Base-by-base conservation (phyloP, 1,140 invertebrate genomes). In the Capitella teleta region DNA sequence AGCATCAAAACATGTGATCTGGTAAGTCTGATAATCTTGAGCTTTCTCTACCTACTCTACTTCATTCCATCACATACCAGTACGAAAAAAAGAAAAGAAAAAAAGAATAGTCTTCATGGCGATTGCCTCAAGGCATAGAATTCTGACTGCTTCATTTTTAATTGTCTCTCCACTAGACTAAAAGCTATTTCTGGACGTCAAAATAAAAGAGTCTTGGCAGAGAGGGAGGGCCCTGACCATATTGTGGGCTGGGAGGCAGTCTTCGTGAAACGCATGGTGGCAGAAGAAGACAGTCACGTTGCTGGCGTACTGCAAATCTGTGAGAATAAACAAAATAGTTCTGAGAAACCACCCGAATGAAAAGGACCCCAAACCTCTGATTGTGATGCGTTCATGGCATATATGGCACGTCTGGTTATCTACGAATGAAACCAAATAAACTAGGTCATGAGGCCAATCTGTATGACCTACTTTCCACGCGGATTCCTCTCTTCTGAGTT, bases 261-360 rank as follows among this genome's bases (percentile, higher is more conserved):
- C 78, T 65, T 84, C 80, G 68, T 96, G 91, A 67, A 91, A 94
- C 0, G 81, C 79, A 74, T 96, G 91, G 54, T 82, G 82, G 64
- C 90, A 96, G 63, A 87, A 85, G 67, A 91, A 96, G 36, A 87
- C 78, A 51, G 83, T 73, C 55, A 91, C 70, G 67, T 83, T 80
- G 58, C 78, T 81, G 10, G 79, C 78, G 52, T 67, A 63, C 6
- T 64, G 61, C 4, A 67, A 45, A 63, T 85, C 82, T 68, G 47
- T 36, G 16, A 47, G 5, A 16, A 47, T 47, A 21, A 34, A 18
- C 10, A 5, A n/a, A 26, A 3, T 46, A 46, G 10, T 25, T 28
- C 14, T 14, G 12, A 19, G 2, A 43, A 43, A 43, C 3, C 5
- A 41, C 40, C 40, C 12, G 28, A 28, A 50, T 47, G 38, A 1